Conservation (phyloP, 2,888 invertebrate genomes). For the Thera britannica region DNA sequence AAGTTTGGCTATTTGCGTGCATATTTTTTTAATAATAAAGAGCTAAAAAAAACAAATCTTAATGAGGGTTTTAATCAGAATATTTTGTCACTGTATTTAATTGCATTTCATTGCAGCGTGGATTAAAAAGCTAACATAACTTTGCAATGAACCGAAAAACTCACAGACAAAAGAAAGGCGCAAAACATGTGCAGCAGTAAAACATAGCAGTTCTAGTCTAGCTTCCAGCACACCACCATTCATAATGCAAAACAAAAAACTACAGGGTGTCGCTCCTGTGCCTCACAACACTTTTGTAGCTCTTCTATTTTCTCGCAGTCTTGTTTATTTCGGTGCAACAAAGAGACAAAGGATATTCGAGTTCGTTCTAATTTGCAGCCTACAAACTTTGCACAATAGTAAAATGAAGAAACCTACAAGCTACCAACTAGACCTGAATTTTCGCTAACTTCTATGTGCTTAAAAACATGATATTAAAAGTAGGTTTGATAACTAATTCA, state of each 20-base stretch:
- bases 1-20: too few species aligned
- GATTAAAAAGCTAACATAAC: too few species aligned
- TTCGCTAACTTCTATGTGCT: too few species aligned
- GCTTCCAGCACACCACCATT: conserved; percentile 35
- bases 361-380: conserved; percentile 18
- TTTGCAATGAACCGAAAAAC: background rate
- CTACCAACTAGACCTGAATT: background rate
- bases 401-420: background rate
- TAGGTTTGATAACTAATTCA: too few species aligned
- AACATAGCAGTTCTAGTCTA: conserved; percentile 30
- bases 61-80: background rate
- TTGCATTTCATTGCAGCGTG: too few species aligned
- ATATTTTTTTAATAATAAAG: too few species aligned
- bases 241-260: conserved; percentile 41
- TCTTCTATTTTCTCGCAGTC: conserved; percentile 34
- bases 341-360: conserved; percentile 25
- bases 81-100: background rate
- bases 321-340: conserved; percentile 24
- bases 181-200: conserved; percentile 18
- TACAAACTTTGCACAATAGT: conserved; percentile 13
- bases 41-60: background rate
- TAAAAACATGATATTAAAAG: too few species aligned
- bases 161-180: conserved; percentile 15
- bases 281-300: conserved; percentile 50
- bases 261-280: conserved; percentile 37